Conservation (phyloP, 2,797 vertebrate species). For the Pangasius macronema region DNA sequence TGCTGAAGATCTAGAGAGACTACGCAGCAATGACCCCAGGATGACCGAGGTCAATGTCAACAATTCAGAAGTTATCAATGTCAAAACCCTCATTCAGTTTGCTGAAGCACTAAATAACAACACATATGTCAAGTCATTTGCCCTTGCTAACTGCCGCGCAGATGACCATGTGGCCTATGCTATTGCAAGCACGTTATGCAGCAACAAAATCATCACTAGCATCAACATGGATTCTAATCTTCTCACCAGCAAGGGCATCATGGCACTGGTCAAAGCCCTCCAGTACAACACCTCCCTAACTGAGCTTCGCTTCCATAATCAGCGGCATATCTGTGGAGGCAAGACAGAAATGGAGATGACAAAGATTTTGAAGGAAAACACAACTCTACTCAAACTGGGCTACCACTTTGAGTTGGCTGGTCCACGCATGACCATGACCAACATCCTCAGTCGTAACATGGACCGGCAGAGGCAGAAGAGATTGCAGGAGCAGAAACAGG, state of each 20-base stretch:
- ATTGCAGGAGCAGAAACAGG: constrained; percentile 90
- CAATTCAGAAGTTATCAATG: constrained; percentile 95
- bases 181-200: constrained; percentile 85
- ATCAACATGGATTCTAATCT: constrained; percentile 97
- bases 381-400: constrained; percentile 91
- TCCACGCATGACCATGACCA: constrained; percentile 95
- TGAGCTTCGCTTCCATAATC: constrained; percentile 97
- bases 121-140: constrained; percentile 84
- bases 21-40: constrained; percentile 82
- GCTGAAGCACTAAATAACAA: constrained; percentile 88
- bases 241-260: constrained; percentile 92
- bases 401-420: constrained; percentile 97
- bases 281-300: constrained; percentile 88
- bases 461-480: constrained; percentile 93
- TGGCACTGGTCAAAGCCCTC: constrained; percentile 89
- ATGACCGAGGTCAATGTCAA: constrained; percentile 90
- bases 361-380: constrained; percentile 93
- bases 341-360: constrained; percentile 99
- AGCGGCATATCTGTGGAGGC: constrained; percentile 95
- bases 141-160: constrained; percentile 91
- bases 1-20: constrained; percentile 88
- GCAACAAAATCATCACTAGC: constrained; percentile 87
- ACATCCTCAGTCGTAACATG: constrained; percentile 96
- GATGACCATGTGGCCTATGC: constrained; percentile 96
- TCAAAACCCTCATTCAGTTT: constrained; percentile 90